Percentiles rank a stretch among this genome's conserved stretches.
Conservation (phyloP, 2,113 vertebrate species). For the Hipposideros armiger region DNA sequence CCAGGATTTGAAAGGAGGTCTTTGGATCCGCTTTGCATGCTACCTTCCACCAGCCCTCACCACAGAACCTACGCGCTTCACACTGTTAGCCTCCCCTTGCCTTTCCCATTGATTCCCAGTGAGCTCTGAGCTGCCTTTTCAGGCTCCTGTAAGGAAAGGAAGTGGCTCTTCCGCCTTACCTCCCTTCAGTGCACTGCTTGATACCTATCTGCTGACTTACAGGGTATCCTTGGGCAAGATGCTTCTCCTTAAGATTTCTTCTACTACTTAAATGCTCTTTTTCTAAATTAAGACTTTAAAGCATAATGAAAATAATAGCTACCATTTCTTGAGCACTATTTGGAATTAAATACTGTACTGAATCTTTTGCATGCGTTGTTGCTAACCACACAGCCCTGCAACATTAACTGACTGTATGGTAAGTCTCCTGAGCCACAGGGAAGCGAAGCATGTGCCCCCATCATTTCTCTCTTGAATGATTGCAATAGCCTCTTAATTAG, state of each 20-base stretch:
- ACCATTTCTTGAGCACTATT: background rate
- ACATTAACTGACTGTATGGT: background rate
- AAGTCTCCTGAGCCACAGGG: background rate
- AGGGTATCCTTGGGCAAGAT: background rate
- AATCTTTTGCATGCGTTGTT: background rate
- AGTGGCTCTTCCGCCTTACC: background rate
- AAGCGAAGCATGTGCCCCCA: background rate
- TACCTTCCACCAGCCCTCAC: background rate
- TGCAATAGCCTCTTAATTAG: background rate
- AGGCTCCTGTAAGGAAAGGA: background rate
- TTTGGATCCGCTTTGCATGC: background rate
- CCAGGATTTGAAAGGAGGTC: constrained; percentile 6
- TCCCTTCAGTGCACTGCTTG: background rate
- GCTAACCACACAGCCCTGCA: background rate
- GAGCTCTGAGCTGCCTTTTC: background rate
- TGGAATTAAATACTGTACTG: background rate
- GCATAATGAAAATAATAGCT: background rate
- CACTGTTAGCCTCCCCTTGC: background rate
- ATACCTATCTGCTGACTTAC: background rate
- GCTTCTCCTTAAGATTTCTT: background rate
- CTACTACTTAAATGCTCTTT: background rate
- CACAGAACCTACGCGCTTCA: rapidly evolving
- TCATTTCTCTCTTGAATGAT: background rate
- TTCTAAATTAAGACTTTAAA: background rate
- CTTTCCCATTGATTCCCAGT: background rate